Evolutionary conservation across 1,140 invertebrate species (phyloP), one percentile per base, ranked within the genome.

Genomic region (Octopus sinensis): DNA sequence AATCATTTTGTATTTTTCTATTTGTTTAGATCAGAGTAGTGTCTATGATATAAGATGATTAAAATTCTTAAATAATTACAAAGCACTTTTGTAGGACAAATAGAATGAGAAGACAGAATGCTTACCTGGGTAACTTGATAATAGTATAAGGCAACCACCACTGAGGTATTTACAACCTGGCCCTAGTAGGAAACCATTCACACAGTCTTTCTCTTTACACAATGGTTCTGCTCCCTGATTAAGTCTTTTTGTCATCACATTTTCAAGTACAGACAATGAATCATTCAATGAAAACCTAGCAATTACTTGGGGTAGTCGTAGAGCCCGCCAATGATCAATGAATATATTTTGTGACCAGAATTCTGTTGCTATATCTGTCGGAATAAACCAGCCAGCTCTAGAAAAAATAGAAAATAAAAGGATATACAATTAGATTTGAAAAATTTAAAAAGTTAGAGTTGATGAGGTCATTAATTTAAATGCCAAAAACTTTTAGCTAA

Each of bases 321-420:
- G 81, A 4, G 88, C 83, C 79, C 85, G 83, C 88, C 87, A 90
- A 80, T 90, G 87, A 81, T 89, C 87, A 53, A 88, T 80, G 13
- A 89, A 84, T 10, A 84, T 84, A 68, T 84, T 68, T 84, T 84
- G 80, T 12, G 83, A 54, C 53, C 83, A 82, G n/a, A 86, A 83
- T 23, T 87, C 83, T n/a, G 89, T 83, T 1, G 88, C 86, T 12
- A 85, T 84, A 76, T 84, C 84, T 23, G 85, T 84, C 4, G 90
- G 93, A 73, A 95, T 92, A 85, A 94, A 95, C 94, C 95, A 95
- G 6, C 94, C 94, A 87, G 94, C 94, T 80, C 94, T 93, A 86
- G 9, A 53, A 62, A 75, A 75, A 54, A 78, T 5, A 23, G n/a
- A 78, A n/a, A 75, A n/a, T 17, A 62, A 17, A 80, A 62, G 10